These are phyloP conservation scores for Lipophrys pholis DNA, from an alignment of 2,113 vertebrate genomes.

Conservation along the genomic window DNA sequence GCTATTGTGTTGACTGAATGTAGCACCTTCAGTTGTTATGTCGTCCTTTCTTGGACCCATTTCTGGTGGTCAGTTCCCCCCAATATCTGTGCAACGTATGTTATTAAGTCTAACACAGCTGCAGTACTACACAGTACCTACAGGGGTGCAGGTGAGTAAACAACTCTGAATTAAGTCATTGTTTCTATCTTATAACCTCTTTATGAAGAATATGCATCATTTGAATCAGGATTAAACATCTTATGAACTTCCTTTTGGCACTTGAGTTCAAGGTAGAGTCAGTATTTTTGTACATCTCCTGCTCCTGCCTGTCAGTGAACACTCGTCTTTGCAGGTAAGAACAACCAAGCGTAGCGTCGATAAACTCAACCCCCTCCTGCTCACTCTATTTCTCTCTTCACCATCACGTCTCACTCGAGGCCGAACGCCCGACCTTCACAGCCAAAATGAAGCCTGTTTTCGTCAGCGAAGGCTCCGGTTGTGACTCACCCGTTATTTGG, in stretches of 20 bases:
- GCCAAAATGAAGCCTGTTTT: slow-evolving; percentile 38
- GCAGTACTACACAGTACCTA: no score
- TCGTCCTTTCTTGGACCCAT: no score
- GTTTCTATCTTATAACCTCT: neutral
- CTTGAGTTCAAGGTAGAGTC: neutral
- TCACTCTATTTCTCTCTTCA: neutral
- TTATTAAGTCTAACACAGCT: no score
- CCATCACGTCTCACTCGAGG: slow-evolving; percentile 29
- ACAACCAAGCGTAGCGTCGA: neutral
- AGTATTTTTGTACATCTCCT: neutral
- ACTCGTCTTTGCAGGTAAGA: neutral
- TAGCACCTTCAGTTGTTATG: no score
- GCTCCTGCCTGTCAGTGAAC: neutral
- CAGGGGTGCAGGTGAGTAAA: no score
- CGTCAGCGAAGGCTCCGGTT: slow-evolving; percentile 31
- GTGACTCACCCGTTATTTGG: slow-evolving; percentile 33
- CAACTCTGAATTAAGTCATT: neutral
- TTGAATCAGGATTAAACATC: neutral
- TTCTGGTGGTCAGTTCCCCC: no score
- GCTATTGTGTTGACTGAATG: no score
- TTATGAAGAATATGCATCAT: neutral
- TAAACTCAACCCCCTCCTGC: neutral
- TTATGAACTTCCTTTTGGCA: slow-evolving; percentile 1
- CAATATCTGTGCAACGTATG: no score
- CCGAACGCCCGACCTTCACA: neutral